These are phyloP conservation scores for Diadegma fenestrale DNA, from an alignment of 2,888 invertebrate species.

Conservation along the genomic window DNA sequence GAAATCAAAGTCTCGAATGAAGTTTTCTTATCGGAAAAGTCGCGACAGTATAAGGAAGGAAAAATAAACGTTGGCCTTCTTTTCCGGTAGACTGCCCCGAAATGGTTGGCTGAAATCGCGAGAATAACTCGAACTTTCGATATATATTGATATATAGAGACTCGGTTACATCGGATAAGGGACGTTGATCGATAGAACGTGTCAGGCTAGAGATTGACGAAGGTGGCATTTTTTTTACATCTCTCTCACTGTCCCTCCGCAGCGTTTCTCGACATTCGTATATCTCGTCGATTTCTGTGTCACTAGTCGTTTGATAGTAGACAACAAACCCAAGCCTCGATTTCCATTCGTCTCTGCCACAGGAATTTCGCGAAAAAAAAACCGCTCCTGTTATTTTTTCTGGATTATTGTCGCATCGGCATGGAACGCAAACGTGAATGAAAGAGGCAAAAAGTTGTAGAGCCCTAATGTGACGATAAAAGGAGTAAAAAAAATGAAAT, in stretches of 20 bases:
- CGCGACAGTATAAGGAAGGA: neutral
- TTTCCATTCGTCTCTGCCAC: constrained; percentile 44
- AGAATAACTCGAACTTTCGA: neutral
- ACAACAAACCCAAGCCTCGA: constrained; percentile 34
- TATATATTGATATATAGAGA: neutral
- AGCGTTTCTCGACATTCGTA: neutral
- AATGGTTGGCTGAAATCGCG: constrained; percentile 28
- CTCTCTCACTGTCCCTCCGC: constrained; percentile 19
- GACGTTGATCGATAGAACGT: constrained; percentile 67
- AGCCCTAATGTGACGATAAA: neutral
- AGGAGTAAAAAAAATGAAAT: neutral
- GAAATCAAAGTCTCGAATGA: constrained; percentile 42
- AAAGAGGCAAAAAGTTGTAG: constrained; percentile 34
- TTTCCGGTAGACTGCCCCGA: constrained; percentile 6
- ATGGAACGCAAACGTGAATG: neutral
- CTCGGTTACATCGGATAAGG: constrained; percentile 28
- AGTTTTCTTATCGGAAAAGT: constrained; percentile 47
- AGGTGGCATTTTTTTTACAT: constrained; percentile 52
- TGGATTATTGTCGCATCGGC: neutral
- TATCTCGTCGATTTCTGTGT: constrained; percentile 32
- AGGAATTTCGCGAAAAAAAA: constrained; percentile 17
- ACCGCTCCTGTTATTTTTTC: constrained; percentile 8
- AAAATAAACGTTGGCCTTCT: constrained; percentile 45
- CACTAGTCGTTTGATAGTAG: constrained; percentile 21
- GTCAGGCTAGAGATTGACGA: constrained; percentile 60